phyloP scores from a whole-genome alignment of 2,888 invertebrate species.

The Papilio gigon region DNA sequence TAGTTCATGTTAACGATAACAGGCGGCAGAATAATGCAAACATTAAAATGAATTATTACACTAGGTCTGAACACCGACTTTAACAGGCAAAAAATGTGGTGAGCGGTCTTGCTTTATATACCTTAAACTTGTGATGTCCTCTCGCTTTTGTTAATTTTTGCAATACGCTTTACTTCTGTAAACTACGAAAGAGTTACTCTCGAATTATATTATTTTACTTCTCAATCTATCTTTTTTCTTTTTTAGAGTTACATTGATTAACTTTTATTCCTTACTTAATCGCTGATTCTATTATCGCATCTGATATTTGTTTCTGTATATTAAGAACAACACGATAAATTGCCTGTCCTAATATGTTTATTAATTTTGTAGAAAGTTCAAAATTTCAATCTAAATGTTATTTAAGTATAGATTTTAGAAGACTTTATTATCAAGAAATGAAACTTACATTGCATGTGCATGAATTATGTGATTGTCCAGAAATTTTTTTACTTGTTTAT shows the following conservation, averaged over 20 bases:
- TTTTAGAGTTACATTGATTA: not conserved
- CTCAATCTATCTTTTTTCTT: not conserved
- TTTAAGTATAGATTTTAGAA: not conserved
- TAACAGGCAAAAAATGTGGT: slow-evolving; percentile 33
- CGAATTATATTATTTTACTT: not conserved
- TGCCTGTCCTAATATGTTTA: not conserved
- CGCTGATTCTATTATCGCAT: not conserved
- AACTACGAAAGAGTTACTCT: not conserved
- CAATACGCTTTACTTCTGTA: slow-evolving; percentile 1
- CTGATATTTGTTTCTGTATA: too few species aligned
- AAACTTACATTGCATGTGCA: slow-evolving; percentile 13
- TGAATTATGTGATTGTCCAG: slow-evolving; percentile 12
- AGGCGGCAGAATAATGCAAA: slow-evolving; percentile 22
- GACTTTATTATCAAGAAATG: not conserved
- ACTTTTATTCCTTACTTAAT: not conserved
- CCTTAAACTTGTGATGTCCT: slow-evolving; percentile 26
- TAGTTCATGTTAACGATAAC: slow-evolving; percentile 18
- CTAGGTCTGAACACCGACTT: slow-evolving; percentile 35
- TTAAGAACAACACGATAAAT: too few species aligned
- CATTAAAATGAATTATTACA: slow-evolving; percentile 30
- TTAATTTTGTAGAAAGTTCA: not conserved
- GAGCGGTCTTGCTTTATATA: slow-evolving; percentile 35
- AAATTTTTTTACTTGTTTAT: not conserved
- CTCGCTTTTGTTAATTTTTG: slow-evolving; percentile 28
- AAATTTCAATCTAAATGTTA: not conserved